Evolutionary conservation across 2,888 invertebrate species (phyloP).

Genomic region (Trissolcus brochymenae): DNA sequence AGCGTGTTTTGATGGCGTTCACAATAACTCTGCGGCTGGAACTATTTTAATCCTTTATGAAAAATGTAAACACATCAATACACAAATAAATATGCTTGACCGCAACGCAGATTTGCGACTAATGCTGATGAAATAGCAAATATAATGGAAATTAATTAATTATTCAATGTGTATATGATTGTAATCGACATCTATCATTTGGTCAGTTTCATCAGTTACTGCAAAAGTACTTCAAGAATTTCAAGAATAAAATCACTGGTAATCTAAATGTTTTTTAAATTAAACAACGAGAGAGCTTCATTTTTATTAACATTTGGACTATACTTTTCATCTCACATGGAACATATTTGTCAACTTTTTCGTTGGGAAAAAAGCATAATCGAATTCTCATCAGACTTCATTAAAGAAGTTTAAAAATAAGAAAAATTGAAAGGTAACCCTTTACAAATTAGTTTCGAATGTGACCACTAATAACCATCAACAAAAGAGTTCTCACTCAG

Average conservation of each 20-base stretch:
- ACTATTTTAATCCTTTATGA: conserved; percentile 20
- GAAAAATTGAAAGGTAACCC: background rate
- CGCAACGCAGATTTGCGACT: too few species aligned
- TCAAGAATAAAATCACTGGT: too few species aligned
- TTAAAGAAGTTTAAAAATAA: background rate
- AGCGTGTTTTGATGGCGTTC: conserved; percentile 21
- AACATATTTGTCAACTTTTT: background rate
- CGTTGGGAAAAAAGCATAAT: too few species aligned
- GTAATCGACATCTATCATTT: too few species aligned
- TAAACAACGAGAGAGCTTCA: too few species aligned
- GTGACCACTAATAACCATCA: background rate
- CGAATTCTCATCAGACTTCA: background rate
- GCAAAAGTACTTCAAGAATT: too few species aligned
- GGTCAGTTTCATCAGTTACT: too few species aligned
- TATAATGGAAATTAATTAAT: too few species aligned
- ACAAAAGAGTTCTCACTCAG: background rate
- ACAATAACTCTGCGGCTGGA: conserved; percentile 13
- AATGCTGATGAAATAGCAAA: too few species aligned
- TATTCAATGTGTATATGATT: too few species aligned
- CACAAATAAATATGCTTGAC: conserved; percentile 15
- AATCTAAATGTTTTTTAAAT: too few species aligned
- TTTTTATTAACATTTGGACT: too few species aligned
- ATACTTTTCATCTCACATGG: background rate
- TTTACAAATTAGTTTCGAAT: conserved; percentile 1
- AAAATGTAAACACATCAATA: conserved; percentile 12